These are phyloP conservation scores for Ctenodactylus gundi DNA, from an alignment of 2,113 vertebrate species.

Conservation along the genomic window DNA sequence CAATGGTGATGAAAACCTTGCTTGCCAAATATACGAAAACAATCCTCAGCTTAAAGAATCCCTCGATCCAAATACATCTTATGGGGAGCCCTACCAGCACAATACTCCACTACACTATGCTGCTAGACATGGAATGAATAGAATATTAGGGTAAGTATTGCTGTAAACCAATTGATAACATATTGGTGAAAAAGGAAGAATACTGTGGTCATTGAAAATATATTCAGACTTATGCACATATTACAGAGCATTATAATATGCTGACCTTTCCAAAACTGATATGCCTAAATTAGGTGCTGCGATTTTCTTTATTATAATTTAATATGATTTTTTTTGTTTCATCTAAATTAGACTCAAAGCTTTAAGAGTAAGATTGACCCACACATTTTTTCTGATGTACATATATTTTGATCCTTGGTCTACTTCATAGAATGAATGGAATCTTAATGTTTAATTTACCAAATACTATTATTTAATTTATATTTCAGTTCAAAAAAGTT, in stretches of 20 bases:
- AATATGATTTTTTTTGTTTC: neutral
- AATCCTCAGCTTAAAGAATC: slow-evolving; percentile 98
- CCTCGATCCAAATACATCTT: slow-evolving; percentile 97
- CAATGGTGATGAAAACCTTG: slow-evolving; percentile 96
- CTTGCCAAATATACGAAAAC: slow-evolving; percentile 97
- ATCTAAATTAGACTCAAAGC: neutral
- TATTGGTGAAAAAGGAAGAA: neutral
- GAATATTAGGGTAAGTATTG: slow-evolving; percentile 93
- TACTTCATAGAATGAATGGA: slow-evolving; percentile 28
- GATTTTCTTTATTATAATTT: neutral
- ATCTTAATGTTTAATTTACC: slow-evolving; percentile 16
- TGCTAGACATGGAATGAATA: slow-evolving; percentile 96
- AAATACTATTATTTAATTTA: neutral
- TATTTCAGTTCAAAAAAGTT: slow-evolving; percentile 14
- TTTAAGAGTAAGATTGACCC: slow-evolving; percentile 17
- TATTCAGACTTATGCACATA: neutral
- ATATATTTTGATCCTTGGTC: neutral
- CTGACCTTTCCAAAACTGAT: slow-evolving; percentile 32
- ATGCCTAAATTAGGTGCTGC: slow-evolving; percentile 11
- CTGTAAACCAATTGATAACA: neutral
- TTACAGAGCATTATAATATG: neutral
- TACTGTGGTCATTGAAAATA: slow-evolving; percentile 13
- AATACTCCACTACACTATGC: slow-evolving; percentile 98
- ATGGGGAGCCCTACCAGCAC: slow-evolving; percentile 98
- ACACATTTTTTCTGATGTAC: slow-evolving; percentile 39